These are phyloP conservation scores for Whitmania pigra DNA, from an alignment of 1,140 invertebrate species.

Conservation along the genomic window DNA sequence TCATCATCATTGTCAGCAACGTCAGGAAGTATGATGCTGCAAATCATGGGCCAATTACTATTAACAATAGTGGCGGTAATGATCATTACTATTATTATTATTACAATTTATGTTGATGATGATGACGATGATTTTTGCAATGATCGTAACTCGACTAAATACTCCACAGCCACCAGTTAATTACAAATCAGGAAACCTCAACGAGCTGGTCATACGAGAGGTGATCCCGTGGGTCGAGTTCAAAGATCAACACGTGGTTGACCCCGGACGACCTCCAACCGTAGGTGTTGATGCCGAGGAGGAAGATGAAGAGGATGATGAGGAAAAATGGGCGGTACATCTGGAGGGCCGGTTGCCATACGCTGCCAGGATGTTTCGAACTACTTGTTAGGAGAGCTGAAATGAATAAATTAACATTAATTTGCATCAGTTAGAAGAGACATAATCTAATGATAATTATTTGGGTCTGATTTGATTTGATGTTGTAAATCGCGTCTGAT, in stretches of 20 bases:
- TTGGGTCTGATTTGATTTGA: too few species aligned
- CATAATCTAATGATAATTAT: not conserved
- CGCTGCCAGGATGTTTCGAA: not conserved
- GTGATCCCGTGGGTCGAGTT: conserved; percentile 92
- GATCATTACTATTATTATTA: too few species aligned
- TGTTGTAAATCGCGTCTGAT: too few species aligned
- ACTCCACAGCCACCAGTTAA: too few species aligned
- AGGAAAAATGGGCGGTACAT: conserved; percentile 84
- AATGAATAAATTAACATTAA: too few species aligned
- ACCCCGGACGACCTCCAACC: conserved; percentile 96
- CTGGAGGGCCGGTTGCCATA: conserved; percentile 43
- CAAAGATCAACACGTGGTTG: conserved; percentile 98
- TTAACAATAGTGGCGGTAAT: too few species aligned
- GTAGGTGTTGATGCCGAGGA: conserved; percentile 91
- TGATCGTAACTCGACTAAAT: too few species aligned
- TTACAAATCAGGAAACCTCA: conserved; percentile 48
- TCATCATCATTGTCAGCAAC: too few species aligned
- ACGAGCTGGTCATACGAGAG: conserved; percentile 85
- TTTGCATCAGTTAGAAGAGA: not conserved
- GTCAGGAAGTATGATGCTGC: too few species aligned
- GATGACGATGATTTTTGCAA: too few species aligned
- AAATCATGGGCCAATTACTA: too few species aligned
- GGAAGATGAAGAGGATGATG: conserved; percentile 80
- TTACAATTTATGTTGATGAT: too few species aligned
- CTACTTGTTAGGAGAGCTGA: not conserved